Evolutionary conservation across 2,888 invertebrate species (phyloP).

Genomic region (Calameuta idolon): DNA sequence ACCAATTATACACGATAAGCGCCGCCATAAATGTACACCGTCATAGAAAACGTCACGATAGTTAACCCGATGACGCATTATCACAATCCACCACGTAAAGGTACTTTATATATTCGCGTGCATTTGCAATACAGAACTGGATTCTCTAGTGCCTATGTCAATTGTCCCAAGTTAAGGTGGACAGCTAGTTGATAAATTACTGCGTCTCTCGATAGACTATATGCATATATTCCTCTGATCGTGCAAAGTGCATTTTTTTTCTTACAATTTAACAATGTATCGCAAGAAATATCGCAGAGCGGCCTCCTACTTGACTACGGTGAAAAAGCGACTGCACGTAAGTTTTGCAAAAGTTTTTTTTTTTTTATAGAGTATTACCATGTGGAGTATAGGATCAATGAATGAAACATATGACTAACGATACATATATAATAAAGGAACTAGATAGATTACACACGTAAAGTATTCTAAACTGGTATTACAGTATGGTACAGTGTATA

Average conservation of each 20-base stretch:
- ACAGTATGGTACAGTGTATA: neutral
- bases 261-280: slow-evolving; percentile 25
- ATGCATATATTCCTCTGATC: neutral
- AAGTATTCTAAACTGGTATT: neutral
- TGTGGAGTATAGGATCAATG: neutral
- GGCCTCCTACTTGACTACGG: slow-evolving; percentile 27
- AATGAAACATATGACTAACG: neutral
- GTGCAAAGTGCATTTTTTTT: neutral
- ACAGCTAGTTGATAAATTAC: neutral
- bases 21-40: neutral
- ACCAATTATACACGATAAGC: neutral
- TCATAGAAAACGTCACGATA: neutral
- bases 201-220: slow-evolving; percentile 1
- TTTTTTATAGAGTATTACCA: neutral
- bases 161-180: neutral
- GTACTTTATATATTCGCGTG: neutral
- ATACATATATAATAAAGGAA: neutral
- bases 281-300: slow-evolving; percentile 24
- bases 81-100: neutral
- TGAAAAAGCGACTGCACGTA: slow-evolving; percentile 35
- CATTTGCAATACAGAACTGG: neutral
- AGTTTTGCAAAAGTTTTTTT: slow-evolving; percentile 17
- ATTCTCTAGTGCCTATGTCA: neutral
- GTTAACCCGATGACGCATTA: neutral
- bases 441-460: no score